Percentiles rank a stretch among this genome's conserved stretches.
These are phyloP conservation scores for Euclidia mi DNA, from an alignment of 2,888 invertebrate genomes.

Conservation along the genomic window DNA sequence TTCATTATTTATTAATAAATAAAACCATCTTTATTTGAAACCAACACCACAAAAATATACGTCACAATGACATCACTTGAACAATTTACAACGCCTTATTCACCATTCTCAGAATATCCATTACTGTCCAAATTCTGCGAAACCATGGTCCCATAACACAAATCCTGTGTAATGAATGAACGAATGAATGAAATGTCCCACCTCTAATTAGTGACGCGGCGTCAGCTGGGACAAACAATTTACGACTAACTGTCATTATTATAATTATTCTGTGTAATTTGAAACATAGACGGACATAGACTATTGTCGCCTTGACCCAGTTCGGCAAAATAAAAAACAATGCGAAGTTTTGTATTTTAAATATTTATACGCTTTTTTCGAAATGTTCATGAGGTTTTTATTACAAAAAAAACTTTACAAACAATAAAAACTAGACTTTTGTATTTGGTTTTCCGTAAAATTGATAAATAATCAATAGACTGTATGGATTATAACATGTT, in stretches of 20 bases:
- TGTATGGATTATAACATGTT: too few relatives aligned
- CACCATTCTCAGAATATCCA: not conserved
- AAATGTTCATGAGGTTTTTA: not conserved
- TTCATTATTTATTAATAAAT: too few relatives aligned
- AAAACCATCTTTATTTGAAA: too few relatives aligned
- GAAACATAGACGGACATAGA: conserved; percentile 37
- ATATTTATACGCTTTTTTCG: not conserved
- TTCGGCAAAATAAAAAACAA: conserved; percentile 40
- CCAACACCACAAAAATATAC: not conserved
- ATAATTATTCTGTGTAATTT: conserved; percentile 27
- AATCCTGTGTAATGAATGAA: conserved; percentile 38
- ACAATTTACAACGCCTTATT: not conserved
- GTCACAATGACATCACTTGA: not conserved
- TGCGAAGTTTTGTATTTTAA: conserved; percentile 23
- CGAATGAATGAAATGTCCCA: conserved; percentile 41
- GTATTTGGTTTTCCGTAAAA: too few relatives aligned
- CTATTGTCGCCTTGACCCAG: conserved; percentile 49
- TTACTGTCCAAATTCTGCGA: conserved; percentile 25
- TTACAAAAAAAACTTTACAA: too few relatives aligned
- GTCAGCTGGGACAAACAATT: conserved; percentile 14
- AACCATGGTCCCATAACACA: conserved; percentile 21
- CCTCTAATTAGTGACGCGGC: conserved; percentile 35
- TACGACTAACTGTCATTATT: conserved; percentile 5
- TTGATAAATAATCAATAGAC: too few relatives aligned
- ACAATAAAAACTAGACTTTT: too few relatives aligned